These are phyloP conservation scores for Palythoa grandis DNA, from an alignment of 92 coral and sea anemone genomes.

Conservation along the genomic window DNA sequence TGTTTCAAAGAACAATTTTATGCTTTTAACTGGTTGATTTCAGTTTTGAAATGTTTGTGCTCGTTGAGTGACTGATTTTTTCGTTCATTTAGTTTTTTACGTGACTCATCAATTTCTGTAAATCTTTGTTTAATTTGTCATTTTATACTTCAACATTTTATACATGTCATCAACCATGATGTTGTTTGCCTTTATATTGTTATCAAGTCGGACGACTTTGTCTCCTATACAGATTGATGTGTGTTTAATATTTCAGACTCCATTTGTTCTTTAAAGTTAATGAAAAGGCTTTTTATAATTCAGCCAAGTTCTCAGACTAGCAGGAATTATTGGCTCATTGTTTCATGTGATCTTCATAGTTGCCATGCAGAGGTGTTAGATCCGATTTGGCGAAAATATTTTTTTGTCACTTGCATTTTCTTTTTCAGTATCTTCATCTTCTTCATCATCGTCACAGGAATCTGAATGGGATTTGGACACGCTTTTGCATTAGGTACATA, in stretches of 20 bases:
- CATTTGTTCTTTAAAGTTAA: conserved; percentile 24
- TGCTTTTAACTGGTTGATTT: too few relatives aligned
- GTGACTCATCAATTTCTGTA: not conserved
- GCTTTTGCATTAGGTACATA: not conserved
- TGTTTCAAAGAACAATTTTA: too few relatives aligned
- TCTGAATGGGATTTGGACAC: conserved; percentile 15
- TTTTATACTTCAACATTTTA: not conserved
- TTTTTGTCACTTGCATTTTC: not conserved
- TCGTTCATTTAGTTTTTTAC: not conserved
- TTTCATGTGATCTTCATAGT: not conserved
- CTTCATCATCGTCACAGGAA: not conserved
- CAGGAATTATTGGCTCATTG: not conserved
- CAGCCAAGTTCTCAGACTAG: not conserved
- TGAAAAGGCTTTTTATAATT: conserved; percentile 19
- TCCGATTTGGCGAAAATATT: conserved; percentile 18
- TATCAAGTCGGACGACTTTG: too few relatives aligned
- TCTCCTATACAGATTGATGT: not conserved
- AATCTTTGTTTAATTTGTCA: not conserved
- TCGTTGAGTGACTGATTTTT: too few relatives aligned
- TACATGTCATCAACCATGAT: not conserved
- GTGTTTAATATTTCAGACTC: conserved; percentile 14
- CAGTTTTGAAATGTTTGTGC: too few relatives aligned
- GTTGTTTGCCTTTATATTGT: not conserved
- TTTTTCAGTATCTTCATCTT: not conserved
- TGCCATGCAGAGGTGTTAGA: conserved; percentile 5